Conservation (phyloP, 2,888 invertebrate species). For the Orthosia gracilis region DNA sequence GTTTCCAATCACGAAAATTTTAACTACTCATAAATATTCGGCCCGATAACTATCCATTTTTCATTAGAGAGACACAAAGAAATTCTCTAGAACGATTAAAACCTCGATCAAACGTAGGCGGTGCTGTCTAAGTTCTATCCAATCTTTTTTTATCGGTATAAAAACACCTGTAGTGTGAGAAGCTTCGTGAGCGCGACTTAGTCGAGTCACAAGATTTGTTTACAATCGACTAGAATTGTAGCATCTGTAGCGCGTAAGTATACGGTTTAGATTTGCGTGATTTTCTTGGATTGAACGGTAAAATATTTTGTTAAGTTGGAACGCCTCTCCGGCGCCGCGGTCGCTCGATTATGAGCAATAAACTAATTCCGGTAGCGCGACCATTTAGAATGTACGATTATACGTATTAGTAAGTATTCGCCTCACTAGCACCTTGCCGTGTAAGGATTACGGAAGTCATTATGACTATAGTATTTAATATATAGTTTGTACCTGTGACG, state of each 20-base stretch:
- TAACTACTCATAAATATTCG: slow-evolving; percentile 43
- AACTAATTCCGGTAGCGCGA: slow-evolving; percentile 89
- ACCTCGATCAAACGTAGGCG: slow-evolving; percentile 81
- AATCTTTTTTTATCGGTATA: slow-evolving; percentile 76
- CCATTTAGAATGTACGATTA: slow-evolving; percentile 84
- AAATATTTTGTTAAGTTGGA: slow-evolving; percentile 75
- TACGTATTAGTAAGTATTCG: slow-evolving; percentile 75
- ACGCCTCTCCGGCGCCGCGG: slow-evolving; percentile 87
- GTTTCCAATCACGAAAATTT: slow-evolving; percentile 47
- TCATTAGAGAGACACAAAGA: slow-evolving; percentile 62
- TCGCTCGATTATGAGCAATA: slow-evolving; percentile 87
- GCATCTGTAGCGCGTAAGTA: slow-evolving; percentile 37
- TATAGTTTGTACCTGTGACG: slow-evolving; percentile 53
- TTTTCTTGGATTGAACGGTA: slow-evolving; percentile 44
- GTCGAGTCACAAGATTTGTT: slow-evolving; percentile 57
- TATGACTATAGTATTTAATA: slow-evolving; percentile 57
- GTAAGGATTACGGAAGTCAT: slow-evolving; percentile 65
- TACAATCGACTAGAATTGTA: slow-evolving; percentile 47
- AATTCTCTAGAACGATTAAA: slow-evolving; percentile 76
- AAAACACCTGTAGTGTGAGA: slow-evolving; percentile 88
- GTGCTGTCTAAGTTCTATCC: slow-evolving; percentile 75
- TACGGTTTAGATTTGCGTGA: slow-evolving; percentile 66
- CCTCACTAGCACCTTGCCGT: slow-evolving; percentile 61
- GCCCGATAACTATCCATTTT: slow-evolving; percentile 48
- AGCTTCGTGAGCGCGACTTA: slow-evolving; percentile 76